A percentile compares a stretch with the other conserved stretches of the same genome.
These are phyloP conservation scores for Callocephalon fimbriatum DNA, from an alignment of 2,113 vertebrate species.

Conservation along the genomic window DNA sequence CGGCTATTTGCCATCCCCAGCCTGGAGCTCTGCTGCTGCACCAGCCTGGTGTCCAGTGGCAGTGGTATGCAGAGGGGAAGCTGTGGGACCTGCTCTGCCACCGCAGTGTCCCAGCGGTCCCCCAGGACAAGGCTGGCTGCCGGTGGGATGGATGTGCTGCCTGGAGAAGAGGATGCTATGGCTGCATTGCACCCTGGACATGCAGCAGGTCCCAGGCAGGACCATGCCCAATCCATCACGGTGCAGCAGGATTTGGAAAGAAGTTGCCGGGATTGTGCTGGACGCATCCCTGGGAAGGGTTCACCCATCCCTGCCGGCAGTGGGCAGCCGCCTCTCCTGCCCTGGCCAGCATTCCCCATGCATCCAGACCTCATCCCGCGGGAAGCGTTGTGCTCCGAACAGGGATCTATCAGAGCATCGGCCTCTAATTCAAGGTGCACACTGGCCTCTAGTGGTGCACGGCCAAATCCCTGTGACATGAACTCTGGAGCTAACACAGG, in stretches of 20 bases:
- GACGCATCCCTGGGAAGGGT: neutral
- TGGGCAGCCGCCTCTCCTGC: neutral
- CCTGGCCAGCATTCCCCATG: neutral
- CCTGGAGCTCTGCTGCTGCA: neutral
- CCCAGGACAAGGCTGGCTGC: neutral
- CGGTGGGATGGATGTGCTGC: neutral
- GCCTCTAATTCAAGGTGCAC: neutral
- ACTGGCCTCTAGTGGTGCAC: conserved; percentile 67
- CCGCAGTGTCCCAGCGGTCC: accelerated
- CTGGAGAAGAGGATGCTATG: neutral
- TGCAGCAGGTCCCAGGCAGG: neutral
- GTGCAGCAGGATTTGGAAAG: neutral
- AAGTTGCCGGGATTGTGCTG: neutral
- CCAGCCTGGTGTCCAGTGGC: accelerated
- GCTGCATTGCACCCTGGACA: too few species aligned
- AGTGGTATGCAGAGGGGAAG: neutral
- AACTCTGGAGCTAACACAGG: neutral
- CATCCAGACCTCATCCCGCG: neutral
- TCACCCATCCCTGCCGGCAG: accelerated
- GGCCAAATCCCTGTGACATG: neutral
- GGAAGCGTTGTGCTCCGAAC: neutral
- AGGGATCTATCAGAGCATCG: accelerated
- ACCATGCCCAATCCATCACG: accelerated
- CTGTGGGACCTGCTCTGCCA: neutral
- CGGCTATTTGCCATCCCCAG: accelerated